Evolutionary conservation across 2,888 invertebrate genomes (phyloP).

Genomic region (Disparrhopalites patrizii): DNA sequence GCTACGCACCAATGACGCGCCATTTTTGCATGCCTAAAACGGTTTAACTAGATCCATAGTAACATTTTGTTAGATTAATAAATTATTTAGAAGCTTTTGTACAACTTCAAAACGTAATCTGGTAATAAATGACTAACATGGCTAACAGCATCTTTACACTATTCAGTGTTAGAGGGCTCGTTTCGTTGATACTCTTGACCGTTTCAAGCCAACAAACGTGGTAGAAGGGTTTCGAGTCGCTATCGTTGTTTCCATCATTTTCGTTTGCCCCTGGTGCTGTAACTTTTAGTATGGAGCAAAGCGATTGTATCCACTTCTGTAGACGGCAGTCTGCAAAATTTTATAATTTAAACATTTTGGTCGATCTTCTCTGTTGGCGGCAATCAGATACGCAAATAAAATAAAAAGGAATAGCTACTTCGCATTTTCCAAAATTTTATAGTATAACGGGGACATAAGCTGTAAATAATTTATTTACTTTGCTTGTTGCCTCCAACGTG

Average conservation of each 20-base stretch:
- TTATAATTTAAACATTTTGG: too few species aligned
- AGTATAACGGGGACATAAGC: constrained; percentile 47
- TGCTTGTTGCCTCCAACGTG: too few species aligned
- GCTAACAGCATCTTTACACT: constrained; percentile 3
- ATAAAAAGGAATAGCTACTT: too few species aligned
- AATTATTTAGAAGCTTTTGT: constrained; percentile 6
- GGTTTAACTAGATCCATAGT: constrained; percentile 4
- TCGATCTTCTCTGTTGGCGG: too few species aligned
- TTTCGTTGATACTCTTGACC: too few species aligned
- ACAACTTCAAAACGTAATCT: constrained; percentile 6
- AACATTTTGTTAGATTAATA: not conserved
- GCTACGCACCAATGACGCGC: not conserved
- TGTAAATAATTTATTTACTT: too few species aligned
- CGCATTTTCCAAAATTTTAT: constrained; percentile 41
- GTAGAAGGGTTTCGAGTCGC: too few species aligned
- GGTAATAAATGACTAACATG: constrained; percentile 3
- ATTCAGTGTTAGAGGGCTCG: too few species aligned
- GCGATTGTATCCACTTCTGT: constrained; percentile 90
- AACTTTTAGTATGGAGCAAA: constrained; percentile 89
- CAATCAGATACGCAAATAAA: too few species aligned
- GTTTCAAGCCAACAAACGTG: too few species aligned
- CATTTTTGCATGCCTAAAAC: not conserved
- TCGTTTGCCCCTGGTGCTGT: too few species aligned
- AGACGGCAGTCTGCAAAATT: constrained; percentile 77
- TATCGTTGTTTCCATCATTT: too few species aligned